Evolutionary conservation across 2,797 vertebrate genomes (phyloP), one percentile per base, ranked within the genome.

Genomic region (Chelidonichthys spinosus): DNA sequence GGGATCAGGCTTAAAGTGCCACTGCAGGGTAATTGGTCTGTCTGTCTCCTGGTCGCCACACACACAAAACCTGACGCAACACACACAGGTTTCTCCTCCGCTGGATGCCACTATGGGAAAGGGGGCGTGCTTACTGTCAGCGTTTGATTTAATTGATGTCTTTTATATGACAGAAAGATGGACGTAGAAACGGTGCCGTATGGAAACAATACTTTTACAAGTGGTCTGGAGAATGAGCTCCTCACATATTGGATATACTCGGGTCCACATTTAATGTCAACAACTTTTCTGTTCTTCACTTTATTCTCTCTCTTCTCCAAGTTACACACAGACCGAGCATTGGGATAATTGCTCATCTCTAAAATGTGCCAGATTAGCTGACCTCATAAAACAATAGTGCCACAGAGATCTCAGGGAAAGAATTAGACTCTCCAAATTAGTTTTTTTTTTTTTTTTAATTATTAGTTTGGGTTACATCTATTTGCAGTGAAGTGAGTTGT

Each of bases 1-100:
- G 67, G 42, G 81, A 87, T 87, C 82, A 71, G 66, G 63, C 73
- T 89, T 83, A 74, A 86, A 87, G 78, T 81, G 83, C 66, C 85
- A 81, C 87, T 72, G 78, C 67, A 76, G 89, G 84, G 86, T 93
- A 91, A 93, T 92, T 93, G 91, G 84, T 69, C 86, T 89, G 87
- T 91, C 90, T 83, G 65, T 89, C 88, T 89, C 61, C 59, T 72
- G 69, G 76, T 81, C 73, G 18, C 46, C 13, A 56, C 63, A 70
- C 65, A 78, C 44, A 76, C 17, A 77, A 74, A 78, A 44, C 56
- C 64, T 63, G 50, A 79, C 65, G 65, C 17, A 56, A 66, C 63
- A 76, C 14, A 63, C 55, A 47, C 53, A 44, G 15, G 37, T 61
- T 7, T 74, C 56, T 59, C 14, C 36, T 53, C 71, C 67, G 69